phyloP scores from a whole-genome alignment of 1,140 invertebrate genomes.

The Drosophila arizonae region DNA sequence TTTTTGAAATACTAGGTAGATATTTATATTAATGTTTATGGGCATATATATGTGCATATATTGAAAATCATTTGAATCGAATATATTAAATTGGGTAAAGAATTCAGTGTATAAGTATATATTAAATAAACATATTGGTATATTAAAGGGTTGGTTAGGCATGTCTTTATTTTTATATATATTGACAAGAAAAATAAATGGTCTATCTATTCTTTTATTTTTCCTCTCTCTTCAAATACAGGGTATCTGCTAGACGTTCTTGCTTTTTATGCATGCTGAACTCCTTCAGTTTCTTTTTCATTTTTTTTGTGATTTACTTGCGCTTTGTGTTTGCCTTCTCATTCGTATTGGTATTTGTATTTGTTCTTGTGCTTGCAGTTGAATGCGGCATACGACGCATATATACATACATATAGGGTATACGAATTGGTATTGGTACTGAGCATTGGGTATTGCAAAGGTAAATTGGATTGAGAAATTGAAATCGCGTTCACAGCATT shows the following conservation, averaged over 20 bases:
- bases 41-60: too few relatives aligned
- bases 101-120: too few relatives aligned
- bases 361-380: conserved; percentile 34
- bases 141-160: too few relatives aligned
- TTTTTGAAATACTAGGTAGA: too few relatives aligned
- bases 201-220: too few relatives aligned
- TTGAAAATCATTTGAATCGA: too few relatives aligned
- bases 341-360: conserved; percentile 44
- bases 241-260: not conserved
- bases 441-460: conserved; percentile 41
- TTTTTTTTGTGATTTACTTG: conserved; percentile 67
- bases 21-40: too few relatives aligned
- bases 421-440: conserved; percentile 20
- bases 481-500: conserved; percentile 67
- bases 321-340: conserved; percentile 62
- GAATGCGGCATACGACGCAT: conserved; percentile 27
- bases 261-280: conserved; percentile 66
- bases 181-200: too few relatives aligned
- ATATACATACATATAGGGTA: conserved; percentile 15
- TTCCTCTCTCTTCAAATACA: not conserved
- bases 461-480: conserved; percentile 80
- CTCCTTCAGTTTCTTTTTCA: conserved; percentile 28
- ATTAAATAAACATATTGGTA: too few relatives aligned
- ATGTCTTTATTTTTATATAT: too few relatives aligned
- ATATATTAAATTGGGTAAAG: too few relatives aligned